A percentile compares a stretch with the other conserved stretches of the same genome.
Evolutionary conservation across 2,113 vertebrate species (phyloP).

Genomic region (Lycocorax pyrrhopterus): DNA sequence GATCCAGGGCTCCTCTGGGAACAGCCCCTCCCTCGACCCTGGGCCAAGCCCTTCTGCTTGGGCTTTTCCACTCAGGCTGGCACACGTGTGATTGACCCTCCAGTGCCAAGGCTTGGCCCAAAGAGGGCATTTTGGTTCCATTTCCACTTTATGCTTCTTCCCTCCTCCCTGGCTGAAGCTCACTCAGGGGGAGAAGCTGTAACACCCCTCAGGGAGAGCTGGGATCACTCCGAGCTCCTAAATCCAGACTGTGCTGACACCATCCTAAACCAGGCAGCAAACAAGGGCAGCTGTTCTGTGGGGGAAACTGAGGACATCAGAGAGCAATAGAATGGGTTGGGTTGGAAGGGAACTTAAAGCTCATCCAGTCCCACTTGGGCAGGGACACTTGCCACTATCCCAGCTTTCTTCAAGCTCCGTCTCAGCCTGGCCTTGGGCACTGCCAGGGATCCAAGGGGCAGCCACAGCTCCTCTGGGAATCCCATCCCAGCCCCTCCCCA

Average conservation of each 20-base stretch:
- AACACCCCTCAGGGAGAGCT: background rate
- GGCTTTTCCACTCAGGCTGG: background rate
- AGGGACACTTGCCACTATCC: background rate
- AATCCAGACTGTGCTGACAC: background rate
- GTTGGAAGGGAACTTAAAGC: background rate
- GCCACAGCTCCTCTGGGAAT: background rate
- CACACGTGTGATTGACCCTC: accelerated
- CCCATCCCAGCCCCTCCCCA: background rate
- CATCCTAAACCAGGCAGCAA: background rate
- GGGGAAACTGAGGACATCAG: background rate
- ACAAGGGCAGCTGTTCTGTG: background rate
- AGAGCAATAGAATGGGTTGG: background rate
- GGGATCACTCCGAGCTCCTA: background rate
- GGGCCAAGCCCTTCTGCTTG: background rate
- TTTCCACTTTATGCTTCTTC: background rate
- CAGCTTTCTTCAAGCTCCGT: background rate
- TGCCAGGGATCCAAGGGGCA: background rate
- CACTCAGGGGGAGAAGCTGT: background rate
- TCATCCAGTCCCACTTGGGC: accelerated
- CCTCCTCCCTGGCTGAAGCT: background rate
- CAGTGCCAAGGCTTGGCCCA: background rate
- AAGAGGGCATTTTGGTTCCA: background rate
- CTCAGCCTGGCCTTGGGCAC: background rate
- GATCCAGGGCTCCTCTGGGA: background rate
- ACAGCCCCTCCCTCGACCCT: too few species aligned